phyloP scores from a whole-genome alignment of 2,797 vertebrate species.

The Valencia hispanica region DNA sequence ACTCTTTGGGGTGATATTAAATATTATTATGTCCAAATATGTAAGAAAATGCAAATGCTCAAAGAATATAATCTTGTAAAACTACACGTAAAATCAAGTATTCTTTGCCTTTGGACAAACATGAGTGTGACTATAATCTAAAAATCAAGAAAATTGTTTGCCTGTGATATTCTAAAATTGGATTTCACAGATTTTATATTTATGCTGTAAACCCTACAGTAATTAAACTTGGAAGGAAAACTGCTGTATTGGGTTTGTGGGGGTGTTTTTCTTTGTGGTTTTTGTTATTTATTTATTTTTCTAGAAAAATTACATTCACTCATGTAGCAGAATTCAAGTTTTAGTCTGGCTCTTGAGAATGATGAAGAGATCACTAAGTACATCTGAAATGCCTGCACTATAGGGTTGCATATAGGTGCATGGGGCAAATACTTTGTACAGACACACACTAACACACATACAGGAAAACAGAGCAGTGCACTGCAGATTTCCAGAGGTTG shows the following conservation, averaged over 20 bases:
- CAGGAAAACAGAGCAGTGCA: slow-evolving; percentile 12
- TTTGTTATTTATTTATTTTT: not conserved
- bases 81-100: not conserved
- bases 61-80: not conserved
- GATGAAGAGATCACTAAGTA: slow-evolving; percentile 54
- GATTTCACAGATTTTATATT: slow-evolving; percentile 22
- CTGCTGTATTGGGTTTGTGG: slow-evolving; percentile 30
- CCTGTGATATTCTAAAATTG: slow-evolving; percentile 9
- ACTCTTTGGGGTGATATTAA: not conserved
- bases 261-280: no score
- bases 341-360: slow-evolving; percentile 55
- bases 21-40: not conserved
- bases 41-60: not conserved
- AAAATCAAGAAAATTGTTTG: slow-evolving; percentile 9
- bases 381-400: slow-evolving; percentile 39
- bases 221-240: slow-evolving; percentile 24
- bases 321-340: slow-evolving; percentile 36
- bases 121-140: slow-evolving; percentile 1
- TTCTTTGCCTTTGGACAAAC: not conserved
- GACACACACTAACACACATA: slow-evolving; percentile 8
- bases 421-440: slow-evolving; percentile 20
- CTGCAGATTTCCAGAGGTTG: slow-evolving; percentile 62
- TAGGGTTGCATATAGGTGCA: slow-evolving; percentile 21
- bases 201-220: slow-evolving; percentile 21
- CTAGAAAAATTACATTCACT: slow-evolving; percentile 34